phyloP scores from a whole-genome alignment of 2,797 vertebrate species.

The Epinephelus malabaricus region DNA sequence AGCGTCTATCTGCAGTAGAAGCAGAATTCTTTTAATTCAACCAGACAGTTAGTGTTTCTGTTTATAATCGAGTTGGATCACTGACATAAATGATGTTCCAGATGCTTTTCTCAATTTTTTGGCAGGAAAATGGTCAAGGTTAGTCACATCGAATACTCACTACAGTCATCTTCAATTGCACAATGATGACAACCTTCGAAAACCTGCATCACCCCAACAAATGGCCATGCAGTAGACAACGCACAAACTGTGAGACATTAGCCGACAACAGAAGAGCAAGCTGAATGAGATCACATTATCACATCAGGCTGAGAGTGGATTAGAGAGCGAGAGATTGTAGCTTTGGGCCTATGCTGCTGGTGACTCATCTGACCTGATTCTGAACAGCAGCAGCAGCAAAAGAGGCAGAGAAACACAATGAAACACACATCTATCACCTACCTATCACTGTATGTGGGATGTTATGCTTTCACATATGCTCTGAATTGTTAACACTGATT shows the following conservation, averaged over 20 bases:
- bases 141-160: not conserved
- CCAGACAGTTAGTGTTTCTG: not conserved
- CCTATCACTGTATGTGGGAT: slow-evolving; percentile 37
- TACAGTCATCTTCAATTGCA: not conserved
- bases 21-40: not conserved
- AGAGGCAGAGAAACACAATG: slow-evolving; percentile 39
- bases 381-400: slow-evolving; percentile 55
- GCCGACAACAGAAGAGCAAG: slow-evolving; percentile 49
- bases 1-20: not conserved
- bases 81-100: slow-evolving; percentile 10
- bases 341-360: slow-evolving; percentile 67
- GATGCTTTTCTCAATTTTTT: not conserved
- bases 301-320: slow-evolving; percentile 75
- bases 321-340: slow-evolving; percentile 71
- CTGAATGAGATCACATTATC: slow-evolving; percentile 71
- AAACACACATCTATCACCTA: slow-evolving; percentile 45
- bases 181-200: not conserved
- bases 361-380: slow-evolving; percentile 84
- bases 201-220: slow-evolving; percentile 26
- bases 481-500: slow-evolving; percentile 23
- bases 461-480: slow-evolving; percentile 14
- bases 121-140: not conserved
- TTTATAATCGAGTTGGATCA: not conserved
- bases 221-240: not conserved
- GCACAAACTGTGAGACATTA: slow-evolving; percentile 33